Base-by-base conservation (phyloP, 2,888 invertebrate species). In the Habrosyne pyritoides region DNA sequence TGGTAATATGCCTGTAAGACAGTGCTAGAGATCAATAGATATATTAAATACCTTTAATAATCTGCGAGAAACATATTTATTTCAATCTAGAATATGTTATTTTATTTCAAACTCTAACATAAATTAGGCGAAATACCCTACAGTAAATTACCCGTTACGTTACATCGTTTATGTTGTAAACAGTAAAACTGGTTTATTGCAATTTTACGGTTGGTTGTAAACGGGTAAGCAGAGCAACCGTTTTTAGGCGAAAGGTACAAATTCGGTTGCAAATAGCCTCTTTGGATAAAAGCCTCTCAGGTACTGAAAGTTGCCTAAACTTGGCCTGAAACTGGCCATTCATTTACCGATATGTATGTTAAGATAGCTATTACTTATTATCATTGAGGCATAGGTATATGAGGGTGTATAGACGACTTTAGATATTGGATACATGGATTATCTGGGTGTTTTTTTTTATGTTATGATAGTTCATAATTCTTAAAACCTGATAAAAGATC, bases 251-350 rank as follows among this genome's bases (percentile, higher is more conserved):
- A 42, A 28, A 54, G 53, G 54, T 53, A 49, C 52, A 49, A 49
- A 59, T 61, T 64, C 26, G 53, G 52, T 54, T 24, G 61, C 54
- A 58, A 72, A 66, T 57, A 46, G 64, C 57, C 68, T 69, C 66
- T 72, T 65, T 53, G 64, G 64, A 67, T 72, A 64, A 71, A 72
- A 70, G 66, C 70, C 60, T 69, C 65, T 61, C 57, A n/a, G 22
- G 24, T 22, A 7, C 48, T 24, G 7, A 48, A 21, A 22, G 14
- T 18, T n/a, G 48, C n/a, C 48, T 7, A n/a, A 48, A 48, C 26
- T n/a, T 24, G 48, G n/a, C 6, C 24, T 48, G 7, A 24, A 48
- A 24, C 42, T 42, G 18, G 14, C 48, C 21, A n/a, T 24, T n/a
- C 24, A 12, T 28, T 28, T 42, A 18, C 42, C 42, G 6, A 42